Conservation (phyloP, 2,113 vertebrate genomes). For the Archocentrus centrarchus region DNA sequence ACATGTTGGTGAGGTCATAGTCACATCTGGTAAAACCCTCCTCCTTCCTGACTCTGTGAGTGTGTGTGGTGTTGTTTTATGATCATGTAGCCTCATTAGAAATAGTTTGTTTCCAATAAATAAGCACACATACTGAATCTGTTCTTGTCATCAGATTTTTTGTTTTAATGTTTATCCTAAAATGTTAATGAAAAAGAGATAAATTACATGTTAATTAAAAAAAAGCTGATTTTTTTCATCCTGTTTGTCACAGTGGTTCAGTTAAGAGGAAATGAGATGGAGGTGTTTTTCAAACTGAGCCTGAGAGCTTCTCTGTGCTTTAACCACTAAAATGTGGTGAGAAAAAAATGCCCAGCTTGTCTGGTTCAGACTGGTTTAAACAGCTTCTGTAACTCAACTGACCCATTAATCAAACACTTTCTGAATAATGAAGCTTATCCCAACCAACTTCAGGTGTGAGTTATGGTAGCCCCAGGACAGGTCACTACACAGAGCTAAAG, state of each 20-base stretch:
- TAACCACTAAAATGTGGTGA: conserved; percentile 1
- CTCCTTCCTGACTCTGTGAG: neutral
- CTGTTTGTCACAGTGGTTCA: neutral
- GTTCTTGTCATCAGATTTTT: no score
- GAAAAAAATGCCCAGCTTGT: neutral
- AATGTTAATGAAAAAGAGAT: neutral
- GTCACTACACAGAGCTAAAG: neutral
- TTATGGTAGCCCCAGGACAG: rapidly evolving
- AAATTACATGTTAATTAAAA: neutral
- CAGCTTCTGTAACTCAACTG: neutral
- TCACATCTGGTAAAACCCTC: rapidly evolving
- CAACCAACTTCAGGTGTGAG: rapidly evolving
- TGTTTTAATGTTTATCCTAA: neutral
- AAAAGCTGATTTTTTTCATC: neutral
- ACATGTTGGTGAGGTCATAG: rapidly evolving
- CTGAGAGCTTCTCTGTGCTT: rapidly evolving
- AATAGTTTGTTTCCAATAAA: neutral
- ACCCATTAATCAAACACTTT: neutral
- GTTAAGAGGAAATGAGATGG: neutral
- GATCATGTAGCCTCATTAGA: rapidly evolving
- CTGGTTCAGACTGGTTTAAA: neutral
- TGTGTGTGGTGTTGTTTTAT: neutral
- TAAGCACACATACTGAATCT: no score
- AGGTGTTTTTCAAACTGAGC: rapidly evolving
- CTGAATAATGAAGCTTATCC: rapidly evolving